Conservation (phyloP, 2,888 invertebrate genomes). For the Perdita meconis region DNA sequence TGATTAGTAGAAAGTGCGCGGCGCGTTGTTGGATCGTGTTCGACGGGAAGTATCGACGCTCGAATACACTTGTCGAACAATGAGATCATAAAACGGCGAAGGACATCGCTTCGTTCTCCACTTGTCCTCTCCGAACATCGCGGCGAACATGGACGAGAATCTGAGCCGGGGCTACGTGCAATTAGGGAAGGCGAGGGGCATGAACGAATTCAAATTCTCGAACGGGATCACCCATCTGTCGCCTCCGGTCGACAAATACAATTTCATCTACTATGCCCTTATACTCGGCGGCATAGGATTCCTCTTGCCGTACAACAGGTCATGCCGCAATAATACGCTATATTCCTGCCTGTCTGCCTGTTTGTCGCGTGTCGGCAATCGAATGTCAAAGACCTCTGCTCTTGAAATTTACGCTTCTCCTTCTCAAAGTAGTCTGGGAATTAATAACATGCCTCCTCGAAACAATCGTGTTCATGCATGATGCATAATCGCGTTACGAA, state of each 20-base stretch:
- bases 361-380: background rate
- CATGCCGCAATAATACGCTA: slow-evolving; percentile 61
- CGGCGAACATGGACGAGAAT: slow-evolving; percentile 87
- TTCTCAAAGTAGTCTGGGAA: too few species aligned
- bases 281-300: slow-evolving; percentile 95
- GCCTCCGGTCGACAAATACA: slow-evolving; percentile 89
- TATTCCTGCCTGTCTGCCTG: background rate
- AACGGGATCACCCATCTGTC: slow-evolving; percentile 87
- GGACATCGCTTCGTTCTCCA: background rate
- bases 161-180: slow-evolving; percentile 88
- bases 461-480: too few species aligned
- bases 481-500: background rate
- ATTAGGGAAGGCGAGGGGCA: slow-evolving; percentile 86
- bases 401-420: too few species aligned
- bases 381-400: too few species aligned
- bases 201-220: slow-evolving; percentile 85
- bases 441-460: too few species aligned
- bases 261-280: slow-evolving; percentile 90
- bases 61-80: slow-evolving; percentile 1
- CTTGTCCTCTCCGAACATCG: background rate
- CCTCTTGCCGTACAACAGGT: slow-evolving; percentile 96
- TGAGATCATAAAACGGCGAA: slow-evolving; percentile 27
- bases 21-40: background rate
- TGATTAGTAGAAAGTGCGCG: slow-evolving; percentile 28
- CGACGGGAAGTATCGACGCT: background rate